Base-by-base conservation (phyloP, 1,140 invertebrate genomes). In the Callitettix versicolor region DNA sequence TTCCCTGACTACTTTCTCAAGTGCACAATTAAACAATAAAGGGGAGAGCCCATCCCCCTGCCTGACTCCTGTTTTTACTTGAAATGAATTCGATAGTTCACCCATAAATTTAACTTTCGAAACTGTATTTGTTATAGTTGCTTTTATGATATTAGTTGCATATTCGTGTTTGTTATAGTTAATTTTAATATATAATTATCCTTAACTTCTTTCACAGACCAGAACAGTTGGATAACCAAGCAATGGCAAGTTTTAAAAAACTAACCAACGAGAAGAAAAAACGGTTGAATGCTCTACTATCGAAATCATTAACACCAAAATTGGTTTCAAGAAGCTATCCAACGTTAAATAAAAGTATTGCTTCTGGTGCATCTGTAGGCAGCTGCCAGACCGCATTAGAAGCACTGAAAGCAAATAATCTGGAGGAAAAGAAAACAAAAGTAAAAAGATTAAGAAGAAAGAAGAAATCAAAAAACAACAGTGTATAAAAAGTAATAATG, bases 241-340 rank as follows among this genome's bases (percentile, higher is more conserved):
- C 46, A 48, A n/a, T 26, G 12, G 15, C 46, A 11, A n/a, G 22
- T 14, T 30, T 54, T 67, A 60, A 71, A 63, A 65, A 58, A 66
- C 59, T 64, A 68, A 66, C 42, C 65, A 72, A 80, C 60, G 59
- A 66, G 1, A 79, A 79, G 66, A 74, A 76, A 61, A 71, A 73
- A 38, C 74, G 82, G 36, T 65, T 90, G 5, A 67, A 71, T 3
- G 46, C 65, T 3, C 61, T 88, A 14, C 62, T 89, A 21, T 68
- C 72, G 0, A 75, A 79, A 57, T 79, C 81, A 1, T 61, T 88
- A 9, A 82, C 83, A 60, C 80, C 80, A 0, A 77, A 73, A 66
- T 78, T 78, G 1, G 83, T 85, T 63, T 85, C 78, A 53, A 83
- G 79, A 52, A 86, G 82, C 64, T 86, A 81, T 67, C 72, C 74